These are phyloP conservation scores for Apodemus sylvaticus DNA, from an alignment of 2,113 vertebrate species.

Conservation along the genomic window DNA sequence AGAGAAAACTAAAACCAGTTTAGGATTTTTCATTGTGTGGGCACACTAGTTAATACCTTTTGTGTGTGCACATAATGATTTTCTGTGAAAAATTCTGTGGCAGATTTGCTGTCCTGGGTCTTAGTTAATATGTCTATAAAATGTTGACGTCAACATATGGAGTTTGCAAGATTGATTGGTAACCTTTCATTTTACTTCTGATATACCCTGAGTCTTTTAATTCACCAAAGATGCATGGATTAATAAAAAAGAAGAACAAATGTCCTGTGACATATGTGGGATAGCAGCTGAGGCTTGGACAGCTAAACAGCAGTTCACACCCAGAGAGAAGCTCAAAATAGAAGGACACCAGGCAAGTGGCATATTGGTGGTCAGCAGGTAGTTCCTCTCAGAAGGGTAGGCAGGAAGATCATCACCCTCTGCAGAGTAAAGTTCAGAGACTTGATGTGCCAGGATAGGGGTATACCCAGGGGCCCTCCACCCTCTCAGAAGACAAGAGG, in stretches of 20 bases:
- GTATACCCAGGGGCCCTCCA: too few relatives aligned
- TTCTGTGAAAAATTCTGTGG: not conserved
- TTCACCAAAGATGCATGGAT: not conserved
- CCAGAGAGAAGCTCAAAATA: conserved; percentile 43
- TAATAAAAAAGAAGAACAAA: not conserved
- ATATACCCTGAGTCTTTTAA: not conserved
- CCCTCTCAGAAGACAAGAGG: too few relatives aligned
- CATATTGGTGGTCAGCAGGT: not conserved
- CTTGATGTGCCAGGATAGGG: too few relatives aligned
- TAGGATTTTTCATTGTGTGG: not conserved
- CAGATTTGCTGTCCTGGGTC: not conserved
- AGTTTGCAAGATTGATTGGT: not conserved
- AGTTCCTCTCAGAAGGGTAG: not conserved
- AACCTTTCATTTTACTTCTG: not conserved
- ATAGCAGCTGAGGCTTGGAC: not conserved
- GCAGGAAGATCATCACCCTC: not conserved
- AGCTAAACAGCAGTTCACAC: conserved; percentile 14
- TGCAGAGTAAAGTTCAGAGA: not conserved
- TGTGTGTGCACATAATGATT: not conserved
- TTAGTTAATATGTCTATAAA: not conserved
- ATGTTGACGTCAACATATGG: not conserved
- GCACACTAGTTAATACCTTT: not conserved
- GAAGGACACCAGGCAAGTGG: not conserved
- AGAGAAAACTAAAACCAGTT: not conserved
- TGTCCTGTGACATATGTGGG: not conserved